phyloP scores from a whole-genome alignment of 2,113 vertebrate genomes.

The Atherinomorus stipes region DNA sequence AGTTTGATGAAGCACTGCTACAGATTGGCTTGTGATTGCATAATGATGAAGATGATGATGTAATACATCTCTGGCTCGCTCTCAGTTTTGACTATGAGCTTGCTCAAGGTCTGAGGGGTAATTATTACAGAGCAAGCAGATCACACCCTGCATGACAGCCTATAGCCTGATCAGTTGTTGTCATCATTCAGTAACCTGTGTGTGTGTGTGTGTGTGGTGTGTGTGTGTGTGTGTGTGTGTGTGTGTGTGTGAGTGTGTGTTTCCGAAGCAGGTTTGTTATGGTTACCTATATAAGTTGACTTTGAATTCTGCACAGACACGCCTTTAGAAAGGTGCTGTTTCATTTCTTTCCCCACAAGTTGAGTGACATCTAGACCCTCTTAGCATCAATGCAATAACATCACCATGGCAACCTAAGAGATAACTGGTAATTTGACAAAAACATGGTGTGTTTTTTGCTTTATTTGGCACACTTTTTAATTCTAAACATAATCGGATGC shows the following conservation, averaged over 20 bases:
- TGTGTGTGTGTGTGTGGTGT: not conserved
- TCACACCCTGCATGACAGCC: slow-evolving; percentile 14
- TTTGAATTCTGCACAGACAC: not conserved
- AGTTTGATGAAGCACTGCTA: not conserved
- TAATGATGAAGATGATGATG: slow-evolving; percentile 10
- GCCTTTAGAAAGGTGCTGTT: not conserved
- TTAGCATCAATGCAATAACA: slow-evolving; percentile 16
- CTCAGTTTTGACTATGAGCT: not conserved
- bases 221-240: not conserved
- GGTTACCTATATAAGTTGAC: not conserved
- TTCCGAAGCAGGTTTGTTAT: not conserved
- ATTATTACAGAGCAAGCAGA: slow-evolving; percentile 8
- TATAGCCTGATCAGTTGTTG: not conserved
- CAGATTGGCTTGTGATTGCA: slow-evolving; percentile 5
- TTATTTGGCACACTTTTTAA: not conserved
- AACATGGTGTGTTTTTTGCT: not conserved
- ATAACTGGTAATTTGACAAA: not conserved
- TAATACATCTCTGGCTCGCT: not conserved
- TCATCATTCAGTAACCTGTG: not conserved
- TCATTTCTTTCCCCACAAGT: not conserved
- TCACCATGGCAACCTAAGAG: slow-evolving; percentile 59
- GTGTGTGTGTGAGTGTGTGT: slow-evolving; percentile 3
- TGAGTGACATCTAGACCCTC: slow-evolving; percentile 27
- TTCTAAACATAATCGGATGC: not conserved
- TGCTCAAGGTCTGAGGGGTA: not conserved